A percentile compares a stretch with the other conserved stretches of the same genome.
phyloP scores from a whole-genome alignment of 2,113 vertebrate species.

The Alligator sinensis region DNA sequence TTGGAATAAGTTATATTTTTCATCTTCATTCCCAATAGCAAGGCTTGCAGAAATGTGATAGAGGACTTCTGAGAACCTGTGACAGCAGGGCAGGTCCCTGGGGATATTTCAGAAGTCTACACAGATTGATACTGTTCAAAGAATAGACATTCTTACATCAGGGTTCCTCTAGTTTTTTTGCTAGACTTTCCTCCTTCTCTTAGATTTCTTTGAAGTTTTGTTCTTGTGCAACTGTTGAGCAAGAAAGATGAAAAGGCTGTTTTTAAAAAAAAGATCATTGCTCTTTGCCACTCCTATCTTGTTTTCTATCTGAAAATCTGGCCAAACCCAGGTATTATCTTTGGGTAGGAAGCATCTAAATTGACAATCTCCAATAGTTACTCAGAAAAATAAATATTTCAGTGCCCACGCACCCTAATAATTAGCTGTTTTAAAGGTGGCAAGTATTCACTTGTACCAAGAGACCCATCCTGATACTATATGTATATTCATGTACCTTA shows the following conservation, averaged over 20 bases:
- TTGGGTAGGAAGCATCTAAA: constrained; percentile 50
- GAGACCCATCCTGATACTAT: constrained; percentile 20
- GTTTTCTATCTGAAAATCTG: constrained; percentile 31
- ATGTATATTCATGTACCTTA: neutral
- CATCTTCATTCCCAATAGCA: neutral
- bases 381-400: neutral
- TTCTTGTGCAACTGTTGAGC: constrained; percentile 27
- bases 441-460: constrained; percentile 55
- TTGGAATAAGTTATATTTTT: neutral
- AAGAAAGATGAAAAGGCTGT: constrained; percentile 25
- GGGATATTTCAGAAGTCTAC: neutral
- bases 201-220: constrained; percentile 26
- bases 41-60: neutral
- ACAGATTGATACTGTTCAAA: neutral
- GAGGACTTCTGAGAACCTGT: neutral
- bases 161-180: neutral
- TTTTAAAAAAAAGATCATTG: constrained; percentile 26
- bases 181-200: neutral
- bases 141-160: neutral
- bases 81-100: neutral
- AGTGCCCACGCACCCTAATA: neutral
- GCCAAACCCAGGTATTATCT: constrained; percentile 47
- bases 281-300: constrained; percentile 63
- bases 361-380: constrained; percentile 50
- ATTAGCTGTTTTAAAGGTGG: constrained; percentile 40